Evolutionary conservation across 2,113 vertebrate genomes (phyloP), one percentile per base, ranked within the genome.

Genomic region (Glaucomys volans): DNA sequence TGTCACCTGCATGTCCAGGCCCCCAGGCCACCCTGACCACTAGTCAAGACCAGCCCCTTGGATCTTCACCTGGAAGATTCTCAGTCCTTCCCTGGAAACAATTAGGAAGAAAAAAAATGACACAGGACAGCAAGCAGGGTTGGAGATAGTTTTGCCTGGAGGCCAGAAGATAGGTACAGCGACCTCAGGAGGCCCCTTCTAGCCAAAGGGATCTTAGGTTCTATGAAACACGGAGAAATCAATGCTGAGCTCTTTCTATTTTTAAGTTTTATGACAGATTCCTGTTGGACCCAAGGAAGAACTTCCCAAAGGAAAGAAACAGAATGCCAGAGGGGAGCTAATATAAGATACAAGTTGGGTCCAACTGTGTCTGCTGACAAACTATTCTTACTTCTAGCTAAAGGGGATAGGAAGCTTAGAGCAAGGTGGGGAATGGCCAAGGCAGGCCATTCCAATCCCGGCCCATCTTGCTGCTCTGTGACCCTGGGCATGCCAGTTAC

Each of bases 111-210:
- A 66, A 88, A 66, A 88, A 52, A 11, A 0, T 8, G 8, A 37
- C 47, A 8, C 35, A 42, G 6, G 20, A 44, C 22, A 32, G 32
- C 28, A 28, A 50, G 54, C 0, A 4, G 35, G 3, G 5, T 4
- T 12, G 4, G 12, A 64, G 57, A 20, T 6, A 8, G 6, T 4
- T 50, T 84, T 50, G 8, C 40, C n/a, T n/a, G 2, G 52, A 84
- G 35, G 9, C 71, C 0, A 0, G 74, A 57, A 75, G 67, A 77
- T 47, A 32, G 52, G 2, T 20, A 1, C 0, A 0, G 52, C 2
- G 12, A 44, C 32, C 54, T 77, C 57, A 76, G 52, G 64, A 69
- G 74, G 37, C 24, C 44, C 30, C 52, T 90, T 32, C n/a, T 28
- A 62, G 10, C 40, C 44, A 59, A 69, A 40, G 57, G 32, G 24